Percentiles rank a stretch among this genome's conserved stretches.
Conservation (phyloP, 2,113 vertebrate species). For the Psephotus haematonotus region DNA sequence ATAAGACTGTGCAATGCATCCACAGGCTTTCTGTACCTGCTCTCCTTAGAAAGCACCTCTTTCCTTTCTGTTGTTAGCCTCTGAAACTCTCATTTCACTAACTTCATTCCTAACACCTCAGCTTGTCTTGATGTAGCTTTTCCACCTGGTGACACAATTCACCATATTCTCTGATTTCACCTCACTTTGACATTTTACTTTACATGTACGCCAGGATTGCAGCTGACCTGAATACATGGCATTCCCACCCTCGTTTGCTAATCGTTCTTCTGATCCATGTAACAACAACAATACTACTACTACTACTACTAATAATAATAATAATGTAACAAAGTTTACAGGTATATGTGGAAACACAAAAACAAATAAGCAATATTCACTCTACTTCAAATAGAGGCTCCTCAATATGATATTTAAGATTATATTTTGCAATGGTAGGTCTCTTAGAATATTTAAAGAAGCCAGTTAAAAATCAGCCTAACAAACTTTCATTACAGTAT, state of each 20-base stretch:
- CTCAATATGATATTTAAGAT: background rate
- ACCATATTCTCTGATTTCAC: background rate
- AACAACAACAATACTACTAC: background rate
- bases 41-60: background rate
- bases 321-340: background rate
- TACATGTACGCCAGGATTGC: background rate
- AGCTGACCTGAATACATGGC: background rate
- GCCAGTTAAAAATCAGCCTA: background rate
- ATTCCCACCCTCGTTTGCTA: background rate
- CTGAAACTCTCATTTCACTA: background rate
- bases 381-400: background rate
- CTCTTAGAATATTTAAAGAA: background rate
- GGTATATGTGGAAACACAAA: background rate
- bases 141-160: background rate
- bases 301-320: background rate
- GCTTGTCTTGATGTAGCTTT: background rate
- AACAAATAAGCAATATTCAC: background rate
- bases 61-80: background rate
- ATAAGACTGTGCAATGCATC: background rate
- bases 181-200: background rate
- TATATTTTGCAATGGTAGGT: background rate
- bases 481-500: background rate
- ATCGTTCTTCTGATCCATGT: background rate
- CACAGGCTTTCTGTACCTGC: background rate
- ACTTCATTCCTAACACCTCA: background rate